A percentile compares a stretch with the other conserved stretches of the same genome.
Evolutionary conservation across 2,888 invertebrate species (phyloP).

Genomic region (Drosophila robusta): DNA sequence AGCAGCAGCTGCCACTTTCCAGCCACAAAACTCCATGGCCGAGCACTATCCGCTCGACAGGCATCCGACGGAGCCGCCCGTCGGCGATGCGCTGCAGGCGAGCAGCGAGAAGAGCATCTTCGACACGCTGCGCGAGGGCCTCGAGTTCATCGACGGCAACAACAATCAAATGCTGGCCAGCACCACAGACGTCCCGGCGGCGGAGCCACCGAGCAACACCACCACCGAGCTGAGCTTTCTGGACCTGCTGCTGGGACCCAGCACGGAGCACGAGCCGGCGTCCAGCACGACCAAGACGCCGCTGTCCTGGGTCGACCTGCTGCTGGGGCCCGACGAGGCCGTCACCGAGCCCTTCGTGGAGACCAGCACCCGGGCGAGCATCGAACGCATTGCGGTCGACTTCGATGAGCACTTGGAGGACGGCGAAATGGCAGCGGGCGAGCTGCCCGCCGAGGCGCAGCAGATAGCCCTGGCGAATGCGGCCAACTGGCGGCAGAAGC

Average conservation of each 20-base stretch:
- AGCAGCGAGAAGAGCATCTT: constrained; percentile 82
- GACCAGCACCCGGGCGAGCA: constrained; percentile 9
- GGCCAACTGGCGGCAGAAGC: constrained; percentile 34
- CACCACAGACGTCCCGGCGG: constrained; percentile 23
- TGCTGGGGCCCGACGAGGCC: constrained; percentile 75
- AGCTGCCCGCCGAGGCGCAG: constrained; percentile 66
- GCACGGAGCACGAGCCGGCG: constrained; percentile 57
- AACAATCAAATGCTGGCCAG: constrained; percentile 77
- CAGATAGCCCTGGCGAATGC: constrained; percentile 44
- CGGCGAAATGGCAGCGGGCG: constrained; percentile 71
- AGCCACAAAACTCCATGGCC: constrained; percentile 58
- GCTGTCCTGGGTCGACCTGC: constrained; percentile 76
- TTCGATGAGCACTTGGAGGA: constrained; percentile 66
- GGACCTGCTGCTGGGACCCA: constrained; percentile 78
- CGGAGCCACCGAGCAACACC: constrained; percentile 40
- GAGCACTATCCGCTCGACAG: constrained; percentile 79
- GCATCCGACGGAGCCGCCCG: constrained; percentile 62
- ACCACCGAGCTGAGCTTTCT: constrained; percentile 77
- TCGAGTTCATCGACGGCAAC: constrained; percentile 83
- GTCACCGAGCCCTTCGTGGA: constrained; percentile 12
- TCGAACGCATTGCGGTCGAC: constrained; percentile 73
- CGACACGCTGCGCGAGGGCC: constrained; percentile 82
- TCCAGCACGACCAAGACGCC: constrained; percentile 62
- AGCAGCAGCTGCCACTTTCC: constrained; percentile 20
- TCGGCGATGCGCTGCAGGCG: constrained; percentile 39